Base-by-base conservation (phyloP, 2,888 invertebrate genomes). In the Euphydryas editha region DNA sequence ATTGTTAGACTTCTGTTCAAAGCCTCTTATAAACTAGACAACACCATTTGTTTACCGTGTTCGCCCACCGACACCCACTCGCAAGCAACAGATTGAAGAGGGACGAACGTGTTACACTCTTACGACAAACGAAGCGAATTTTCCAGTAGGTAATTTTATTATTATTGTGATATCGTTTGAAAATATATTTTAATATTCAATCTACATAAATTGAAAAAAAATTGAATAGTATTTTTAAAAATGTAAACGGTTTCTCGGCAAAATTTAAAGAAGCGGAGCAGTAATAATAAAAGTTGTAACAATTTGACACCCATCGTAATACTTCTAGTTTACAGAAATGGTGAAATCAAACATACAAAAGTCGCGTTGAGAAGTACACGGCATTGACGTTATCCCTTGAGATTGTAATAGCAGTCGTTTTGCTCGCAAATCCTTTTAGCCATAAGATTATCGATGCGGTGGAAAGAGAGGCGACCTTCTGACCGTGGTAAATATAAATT, bases 21-120 rank as follows among this genome's bases (percentile, higher is more conserved):
- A 59, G 55, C 55, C 42, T 46, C 62, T 65, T 61, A 59, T 59
- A 62, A 62, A 65, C 54, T 58, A 47, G 58, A 65, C 68, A 62
- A 59, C 39, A 46, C 65, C 65, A 65, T 68, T 68, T 68, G 68
- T 68, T 68, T 60, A 65, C 68, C 62, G 59, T 62, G 39, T 44
- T 55, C 68, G 65, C 62, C 62, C 18, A 62, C 65, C 18, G 49
- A 62, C 68, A 59, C 65, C 59, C 56, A 68, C 65, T 54, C 54
- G 17, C n/a, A 11, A 17, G 30, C 36, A 36, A 30, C 15, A 30
- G 54, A 30, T 36, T 54, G 54, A 36, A 54, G 54, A 51, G 51
- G n/a, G n/a, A 21, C 51, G 11, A 54, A 36, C 54, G 54, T 17
- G 54, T 54, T 10, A 17, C 17, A 36, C 11, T 54, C 10, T 17